Conservation (phyloP, 2,113 vertebrate genomes). For the Helogale parvula region DNA sequence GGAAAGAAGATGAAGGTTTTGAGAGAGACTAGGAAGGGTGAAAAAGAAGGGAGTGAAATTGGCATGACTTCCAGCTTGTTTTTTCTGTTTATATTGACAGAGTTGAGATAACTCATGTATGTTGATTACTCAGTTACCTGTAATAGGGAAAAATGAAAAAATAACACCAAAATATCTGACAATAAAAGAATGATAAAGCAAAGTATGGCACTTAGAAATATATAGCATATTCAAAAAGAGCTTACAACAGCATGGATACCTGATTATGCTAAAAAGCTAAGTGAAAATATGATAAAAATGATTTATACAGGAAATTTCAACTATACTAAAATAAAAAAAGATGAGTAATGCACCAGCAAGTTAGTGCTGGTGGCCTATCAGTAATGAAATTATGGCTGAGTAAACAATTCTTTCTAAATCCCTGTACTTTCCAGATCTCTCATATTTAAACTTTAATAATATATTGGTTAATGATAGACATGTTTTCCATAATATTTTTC, state of each 20-base stretch:
- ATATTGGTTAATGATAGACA: not conserved
- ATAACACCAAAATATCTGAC: not conserved
- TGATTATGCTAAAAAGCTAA: not conserved
- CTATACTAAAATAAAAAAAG: not conserved
- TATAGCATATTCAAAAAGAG: not conserved
- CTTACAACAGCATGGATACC: not conserved
- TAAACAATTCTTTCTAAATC: not conserved
- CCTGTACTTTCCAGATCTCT: not conserved
- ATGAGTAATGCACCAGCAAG: not conserved
- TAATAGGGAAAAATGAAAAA: not conserved
- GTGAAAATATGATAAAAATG: constrained; percentile 17
- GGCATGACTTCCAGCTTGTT: not conserved
- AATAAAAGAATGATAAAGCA: not conserved
- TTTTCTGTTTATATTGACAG: not conserved
- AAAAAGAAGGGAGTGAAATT: not conserved
- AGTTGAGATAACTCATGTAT: not conserved
- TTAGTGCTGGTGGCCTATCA: not conserved
- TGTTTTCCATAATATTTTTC: not conserved
- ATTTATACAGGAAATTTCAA: not conserved
- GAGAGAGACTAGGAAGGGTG: not conserved
- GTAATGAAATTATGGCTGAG: not conserved
- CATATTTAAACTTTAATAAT: not conserved
- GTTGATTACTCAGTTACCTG: not conserved
- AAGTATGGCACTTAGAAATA: not conserved
- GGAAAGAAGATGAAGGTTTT: not conserved